Base-by-base conservation (phyloP, 1,140 invertebrate species). In the Doryteuthis pealeii region DNA sequence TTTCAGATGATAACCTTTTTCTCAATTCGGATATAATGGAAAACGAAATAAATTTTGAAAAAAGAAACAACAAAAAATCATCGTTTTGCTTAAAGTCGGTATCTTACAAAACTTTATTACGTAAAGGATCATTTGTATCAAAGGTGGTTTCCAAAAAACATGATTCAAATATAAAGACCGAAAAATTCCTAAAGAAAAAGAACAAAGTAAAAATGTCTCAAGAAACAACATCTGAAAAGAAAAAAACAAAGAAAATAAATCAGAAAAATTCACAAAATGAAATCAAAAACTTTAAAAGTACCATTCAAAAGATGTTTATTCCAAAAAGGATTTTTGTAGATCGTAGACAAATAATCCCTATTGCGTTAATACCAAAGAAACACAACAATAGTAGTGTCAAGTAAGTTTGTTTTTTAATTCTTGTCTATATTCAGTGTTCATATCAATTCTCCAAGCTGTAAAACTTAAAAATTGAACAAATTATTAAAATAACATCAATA, bases 291-390 rank as follows among this genome's bases (percentile, higher is more conserved):
- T 86, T 86, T 74, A 83, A 82, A 72, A 70, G 81, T 22, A 82
- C 77, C 18, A 80, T 77, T 35, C 79, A 76, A 62, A 84, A 78
- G 35, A 77, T 73, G n/a, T 72, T 84, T 43, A 79, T 79, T 8
- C 80, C 81, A 18, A 86, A 84, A 72, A 87, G 85, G 71, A 84
- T 83, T 69, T 87, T 85, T 76, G 75, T 74, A 43, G 85, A 82
- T 70, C 84, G 82, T 26, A 73, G 82, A 72, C 76, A 84, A 32
- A 80, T 86, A 49, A 81, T 83, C 1, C 83, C 84, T 32, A 73
- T 84, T 26, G 83, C 85, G 71, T 74, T 87, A 18, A 68, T 86
- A 2, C 80, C 80, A 22, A 82, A 85, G 43, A 84, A 87, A 75
- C 75, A 77, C 72, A 86, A 81, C 71, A 87, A 86, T 76, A 87